These are phyloP conservation scores for Globia sparganii DNA, from an alignment of 2,888 invertebrate genomes.

Conservation along the genomic window DNA sequence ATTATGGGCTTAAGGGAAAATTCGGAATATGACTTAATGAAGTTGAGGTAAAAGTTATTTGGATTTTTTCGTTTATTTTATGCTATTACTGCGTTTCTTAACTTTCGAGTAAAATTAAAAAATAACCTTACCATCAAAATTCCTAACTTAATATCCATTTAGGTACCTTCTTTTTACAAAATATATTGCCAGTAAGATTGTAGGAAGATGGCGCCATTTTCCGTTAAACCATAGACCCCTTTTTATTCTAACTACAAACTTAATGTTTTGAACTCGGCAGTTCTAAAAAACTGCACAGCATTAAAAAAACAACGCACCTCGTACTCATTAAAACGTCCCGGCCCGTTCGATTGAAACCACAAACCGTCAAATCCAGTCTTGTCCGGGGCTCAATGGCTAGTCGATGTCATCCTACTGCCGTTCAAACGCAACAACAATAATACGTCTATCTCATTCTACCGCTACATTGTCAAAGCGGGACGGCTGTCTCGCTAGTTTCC, in stretches of 20 bases:
- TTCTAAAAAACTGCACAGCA: slow-evolving; percentile 1
- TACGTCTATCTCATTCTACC: slow-evolving; percentile 55
- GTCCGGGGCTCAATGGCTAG: slow-evolving; percentile 65
- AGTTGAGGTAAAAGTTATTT: slow-evolving; percentile 39
- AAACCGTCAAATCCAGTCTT: slow-evolving; percentile 72
- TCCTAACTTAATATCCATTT: neutral
- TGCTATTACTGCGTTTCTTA: neutral
- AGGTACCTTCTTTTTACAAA: neutral
- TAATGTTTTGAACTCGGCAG: too few species aligned
- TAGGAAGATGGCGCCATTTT: neutral
- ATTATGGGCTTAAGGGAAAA: slow-evolving; percentile 50
- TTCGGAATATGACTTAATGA: slow-evolving; percentile 49
- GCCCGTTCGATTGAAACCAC: slow-evolving; percentile 66
- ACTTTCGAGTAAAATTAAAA: neutral
- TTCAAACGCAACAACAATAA: slow-evolving; percentile 54
- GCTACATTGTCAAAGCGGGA: slow-evolving; percentile 26
- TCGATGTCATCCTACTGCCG: slow-evolving; percentile 64
- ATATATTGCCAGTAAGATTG: neutral
- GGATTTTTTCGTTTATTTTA: slow-evolving; percentile 7
- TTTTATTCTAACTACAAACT: neutral
- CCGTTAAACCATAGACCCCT: neutral
- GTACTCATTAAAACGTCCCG: slow-evolving; percentile 67
- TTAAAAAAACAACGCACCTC: slow-evolving; percentile 48
- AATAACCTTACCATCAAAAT: neutral
- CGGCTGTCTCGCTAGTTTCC: slow-evolving; percentile 43